These are phyloP conservation scores for Cephus pygmeus DNA, from an alignment of 2,888 invertebrate genomes.

Conservation along the genomic window DNA sequence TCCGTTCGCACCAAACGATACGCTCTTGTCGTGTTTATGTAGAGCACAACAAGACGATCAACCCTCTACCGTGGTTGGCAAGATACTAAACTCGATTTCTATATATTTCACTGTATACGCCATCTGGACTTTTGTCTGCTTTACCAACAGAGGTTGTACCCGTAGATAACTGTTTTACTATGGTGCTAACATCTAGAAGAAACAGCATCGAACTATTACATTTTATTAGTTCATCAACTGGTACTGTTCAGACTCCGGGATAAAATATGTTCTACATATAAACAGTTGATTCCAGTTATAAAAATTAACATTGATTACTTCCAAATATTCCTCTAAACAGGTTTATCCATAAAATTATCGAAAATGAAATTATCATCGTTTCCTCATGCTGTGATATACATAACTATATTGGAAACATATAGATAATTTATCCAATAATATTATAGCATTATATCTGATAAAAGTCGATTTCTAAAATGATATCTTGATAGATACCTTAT, in stretches of 20 bases:
- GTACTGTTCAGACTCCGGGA: not conserved
- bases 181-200: not conserved
- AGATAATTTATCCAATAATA: not conserved
- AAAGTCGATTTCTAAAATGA: not conserved
- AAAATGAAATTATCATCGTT: not conserved
- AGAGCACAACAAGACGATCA: not conserved
- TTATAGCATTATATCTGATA: not conserved
- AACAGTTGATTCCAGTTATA: too few species aligned
- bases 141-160: not conserved
- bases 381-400: not conserved
- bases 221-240: not conserved
- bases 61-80: conserved; percentile 17
- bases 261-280: not conserved
- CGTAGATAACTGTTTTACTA: not conserved
- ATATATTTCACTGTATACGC: not conserved
- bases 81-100: conserved; percentile 24
- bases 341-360: not conserved
- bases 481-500: not conserved
- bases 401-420: not conserved
- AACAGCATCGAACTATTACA: not conserved
- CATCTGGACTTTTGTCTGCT: not conserved
- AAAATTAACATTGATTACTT: not conserved
- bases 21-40: not conserved
- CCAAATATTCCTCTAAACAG: not conserved
- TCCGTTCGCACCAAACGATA: not conserved